Evolutionary conservation across 2,113 vertebrate species (phyloP).

Genomic region (Poicephalus gulielmi): DNA sequence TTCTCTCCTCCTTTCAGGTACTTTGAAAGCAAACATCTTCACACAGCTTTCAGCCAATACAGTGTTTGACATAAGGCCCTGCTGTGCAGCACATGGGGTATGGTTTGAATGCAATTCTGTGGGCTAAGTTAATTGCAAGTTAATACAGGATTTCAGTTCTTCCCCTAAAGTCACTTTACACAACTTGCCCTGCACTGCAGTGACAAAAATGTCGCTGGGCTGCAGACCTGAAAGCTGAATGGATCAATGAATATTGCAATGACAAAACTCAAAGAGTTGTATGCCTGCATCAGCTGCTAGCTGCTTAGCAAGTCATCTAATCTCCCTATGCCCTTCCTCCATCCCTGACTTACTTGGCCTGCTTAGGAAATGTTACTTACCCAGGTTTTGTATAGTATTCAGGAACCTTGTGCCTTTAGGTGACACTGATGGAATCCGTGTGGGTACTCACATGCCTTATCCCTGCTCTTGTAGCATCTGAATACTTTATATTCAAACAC

Average conservation of each 20-base stretch:
- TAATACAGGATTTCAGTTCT: not conserved
- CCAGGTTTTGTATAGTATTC: not conserved
- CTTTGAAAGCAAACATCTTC: not conserved
- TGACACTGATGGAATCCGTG: not conserved
- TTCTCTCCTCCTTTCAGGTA: not conserved
- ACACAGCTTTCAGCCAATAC: not conserved
- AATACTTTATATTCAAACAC: not conserved
- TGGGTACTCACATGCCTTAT: not conserved
- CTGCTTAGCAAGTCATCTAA: not conserved
- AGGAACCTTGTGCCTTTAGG: not conserved
- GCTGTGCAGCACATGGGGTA: fast-evolving
- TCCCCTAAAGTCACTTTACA: not conserved
- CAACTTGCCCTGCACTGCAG: not conserved
- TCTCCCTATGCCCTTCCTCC: not conserved
- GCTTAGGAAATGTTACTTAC: not conserved
- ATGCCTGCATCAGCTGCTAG: fast-evolving
- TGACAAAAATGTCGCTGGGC: not conserved
- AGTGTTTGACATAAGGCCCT: not conserved
- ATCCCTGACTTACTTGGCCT: not conserved
- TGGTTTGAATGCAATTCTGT: not conserved
- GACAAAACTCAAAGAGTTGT: not conserved
- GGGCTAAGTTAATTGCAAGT: not conserved
- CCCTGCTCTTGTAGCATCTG: not conserved
- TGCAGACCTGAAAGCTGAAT: not conserved
- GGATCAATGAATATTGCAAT: not conserved